A percentile compares a stretch with the other conserved stretches of the same genome.
Conservation (phyloP, 2,888 invertebrate genomes). For the Drosophila falleni region DNA sequence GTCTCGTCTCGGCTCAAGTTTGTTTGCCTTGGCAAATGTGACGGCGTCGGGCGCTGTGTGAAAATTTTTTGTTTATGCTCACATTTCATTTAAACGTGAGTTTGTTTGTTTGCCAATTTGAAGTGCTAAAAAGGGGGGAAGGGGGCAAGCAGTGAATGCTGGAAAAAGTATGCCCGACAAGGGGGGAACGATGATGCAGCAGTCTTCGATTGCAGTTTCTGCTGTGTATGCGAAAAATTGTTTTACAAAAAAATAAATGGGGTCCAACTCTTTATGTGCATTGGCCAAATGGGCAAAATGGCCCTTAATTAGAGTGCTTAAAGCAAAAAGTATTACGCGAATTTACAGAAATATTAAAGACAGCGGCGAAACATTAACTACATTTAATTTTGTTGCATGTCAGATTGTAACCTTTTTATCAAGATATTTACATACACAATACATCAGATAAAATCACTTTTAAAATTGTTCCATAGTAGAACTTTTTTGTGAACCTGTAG, state of each 20-base stretch:
- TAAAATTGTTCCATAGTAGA: too few relatives aligned
- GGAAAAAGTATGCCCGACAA: slow-evolving; percentile 4
- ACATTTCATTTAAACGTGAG: slow-evolving; percentile 80
- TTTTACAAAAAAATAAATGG: slow-evolving; percentile 11
- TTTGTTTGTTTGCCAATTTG: slow-evolving; percentile 78
- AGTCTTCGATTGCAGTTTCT: slow-evolving; percentile 75
- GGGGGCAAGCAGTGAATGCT: not conserved
- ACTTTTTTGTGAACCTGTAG: too few relatives aligned
- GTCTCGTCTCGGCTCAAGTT: slow-evolving; percentile 56
- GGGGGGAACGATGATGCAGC: slow-evolving; percentile 37
- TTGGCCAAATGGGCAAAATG: slow-evolving; percentile 20
- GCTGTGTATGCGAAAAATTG: slow-evolving; percentile 65
- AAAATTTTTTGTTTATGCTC: slow-evolving; percentile 81
- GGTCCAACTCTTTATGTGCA: not conserved
- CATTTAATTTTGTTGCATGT: not conserved
- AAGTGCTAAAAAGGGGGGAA: slow-evolving; percentile 64
- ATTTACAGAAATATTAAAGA: not conserved
- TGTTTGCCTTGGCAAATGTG: slow-evolving; percentile 70
- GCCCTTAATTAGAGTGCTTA: slow-evolving; percentile 23
- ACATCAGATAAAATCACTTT: too few relatives aligned
- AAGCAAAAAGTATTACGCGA: slow-evolving; percentile 6
- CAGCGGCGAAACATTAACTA: not conserved
- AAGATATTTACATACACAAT: too few relatives aligned
- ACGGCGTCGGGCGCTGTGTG: slow-evolving; percentile 62
- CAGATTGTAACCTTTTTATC: too few relatives aligned